These are phyloP conservation scores for Eulithis prunata DNA, from an alignment of 2,888 invertebrate genomes.

Conservation along the genomic window DNA sequence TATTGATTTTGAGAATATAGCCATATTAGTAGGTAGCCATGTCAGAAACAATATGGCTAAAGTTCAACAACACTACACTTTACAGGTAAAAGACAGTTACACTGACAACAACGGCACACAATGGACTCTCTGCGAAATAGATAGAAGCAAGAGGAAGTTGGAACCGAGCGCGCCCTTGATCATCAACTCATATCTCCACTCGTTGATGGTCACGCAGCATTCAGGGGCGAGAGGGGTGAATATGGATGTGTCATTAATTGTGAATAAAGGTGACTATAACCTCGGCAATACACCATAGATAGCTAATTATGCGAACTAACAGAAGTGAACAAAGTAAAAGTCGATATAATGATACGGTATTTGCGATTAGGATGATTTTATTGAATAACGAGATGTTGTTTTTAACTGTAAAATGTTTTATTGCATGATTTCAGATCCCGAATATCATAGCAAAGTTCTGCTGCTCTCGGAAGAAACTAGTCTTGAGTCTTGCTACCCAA, in stretches of 20 bases:
- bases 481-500: conserved; percentile 88
- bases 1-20: too few species aligned
- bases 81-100: conserved; percentile 88
- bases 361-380: too few species aligned
- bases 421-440: conserved; percentile 76
- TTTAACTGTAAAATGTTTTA: too few species aligned
- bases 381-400: background rate
- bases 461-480: conserved; percentile 82
- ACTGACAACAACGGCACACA: conserved; percentile 88
- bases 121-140: conserved; percentile 86
- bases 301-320: background rate
- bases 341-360: too few species aligned
- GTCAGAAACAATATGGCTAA: background rate
- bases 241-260: conserved; percentile 86
- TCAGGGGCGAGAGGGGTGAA: conserved; percentile 70
- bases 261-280: conserved; percentile 78
- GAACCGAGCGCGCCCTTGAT: conserved; percentile 70
- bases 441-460: conserved; percentile 86
- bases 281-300: background rate
- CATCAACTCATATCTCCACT: conserved; percentile 88
- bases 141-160: conserved; percentile 56
- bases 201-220: conserved; percentile 85
- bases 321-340: background rate
- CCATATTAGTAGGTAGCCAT: too few species aligned
- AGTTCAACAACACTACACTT: background rate